phyloP scores from a whole-genome alignment of 1,140 invertebrate genomes.

The Liolophura sinensis region DNA sequence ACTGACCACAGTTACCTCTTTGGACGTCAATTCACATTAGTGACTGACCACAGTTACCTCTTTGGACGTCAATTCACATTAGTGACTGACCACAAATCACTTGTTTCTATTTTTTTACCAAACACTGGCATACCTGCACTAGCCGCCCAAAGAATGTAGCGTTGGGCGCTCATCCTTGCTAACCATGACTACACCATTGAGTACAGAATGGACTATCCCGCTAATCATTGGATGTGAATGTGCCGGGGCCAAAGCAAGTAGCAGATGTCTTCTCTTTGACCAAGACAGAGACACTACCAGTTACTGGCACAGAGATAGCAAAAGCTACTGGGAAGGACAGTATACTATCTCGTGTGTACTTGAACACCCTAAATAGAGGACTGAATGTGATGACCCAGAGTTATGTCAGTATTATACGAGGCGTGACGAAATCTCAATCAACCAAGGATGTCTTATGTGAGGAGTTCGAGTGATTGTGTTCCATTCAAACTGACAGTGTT shows the following conservation, averaged over 20 bases:
- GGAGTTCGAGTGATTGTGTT: slow-evolving; percentile 38
- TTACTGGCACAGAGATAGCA: not conserved
- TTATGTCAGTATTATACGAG: slow-evolving; percentile 1
- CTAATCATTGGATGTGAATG: not conserved
- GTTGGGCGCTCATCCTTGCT: slow-evolving; percentile 41
- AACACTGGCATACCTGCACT: slow-evolving; percentile 42
- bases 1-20: too few relatives aligned
- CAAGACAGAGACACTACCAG: not conserved
- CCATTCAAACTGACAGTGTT: slow-evolving; percentile 56
- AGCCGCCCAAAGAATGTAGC: too few relatives aligned
- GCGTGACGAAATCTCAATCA: too few relatives aligned
- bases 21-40: too few relatives aligned
- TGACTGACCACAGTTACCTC: slow-evolving; percentile 42
- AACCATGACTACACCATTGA: slow-evolving; percentile 7
- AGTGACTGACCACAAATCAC: slow-evolving; percentile 60
- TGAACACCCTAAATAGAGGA: not conserved
- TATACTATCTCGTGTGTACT: not conserved
- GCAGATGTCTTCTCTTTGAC: not conserved
- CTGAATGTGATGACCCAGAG: not conserved
- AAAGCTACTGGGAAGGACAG: too few relatives aligned
- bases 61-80: slow-evolving; percentile 58
- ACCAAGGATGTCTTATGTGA: slow-evolving; percentile 25
- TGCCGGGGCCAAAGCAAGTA: too few relatives aligned
- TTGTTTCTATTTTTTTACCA: slow-evolving; percentile 55
- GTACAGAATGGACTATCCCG: slow-evolving; percentile 8